Conservation (phyloP, 2,797 vertebrate genomes). For the Hylomyscus alleni region DNA sequence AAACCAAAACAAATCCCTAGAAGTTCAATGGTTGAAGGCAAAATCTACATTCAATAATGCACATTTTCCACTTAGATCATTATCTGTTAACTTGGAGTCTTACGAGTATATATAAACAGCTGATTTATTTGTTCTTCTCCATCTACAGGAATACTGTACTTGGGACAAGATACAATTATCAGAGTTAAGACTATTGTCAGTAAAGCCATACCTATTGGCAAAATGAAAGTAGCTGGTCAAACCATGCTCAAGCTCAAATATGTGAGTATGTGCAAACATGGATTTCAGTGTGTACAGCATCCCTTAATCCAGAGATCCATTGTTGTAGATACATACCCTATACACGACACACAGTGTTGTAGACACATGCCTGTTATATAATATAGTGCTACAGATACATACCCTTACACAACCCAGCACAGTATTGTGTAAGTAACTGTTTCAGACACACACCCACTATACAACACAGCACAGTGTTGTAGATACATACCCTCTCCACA, state of each 20-base stretch:
- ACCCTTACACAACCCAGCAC: background rate
- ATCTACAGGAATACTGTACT: background rate
- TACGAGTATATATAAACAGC: background rate
- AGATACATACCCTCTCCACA: background rate
- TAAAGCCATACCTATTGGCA: background rate
- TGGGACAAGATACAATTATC: background rate
- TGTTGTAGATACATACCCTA: background rate
- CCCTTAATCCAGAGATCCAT: too few relatives aligned
- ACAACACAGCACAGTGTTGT: background rate
- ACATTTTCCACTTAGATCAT: background rate
- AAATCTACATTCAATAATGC: slow-evolving; percentile 11
- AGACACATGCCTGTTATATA: background rate
- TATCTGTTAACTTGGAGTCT: background rate
- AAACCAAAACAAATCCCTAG: background rate
- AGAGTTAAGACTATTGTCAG: background rate
- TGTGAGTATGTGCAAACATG: background rate
- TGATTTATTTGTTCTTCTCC: background rate
- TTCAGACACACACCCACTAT: background rate
- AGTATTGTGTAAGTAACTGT: background rate
- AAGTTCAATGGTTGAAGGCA: slow-evolving; percentile 6
- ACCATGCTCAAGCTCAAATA: background rate
- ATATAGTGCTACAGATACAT: background rate
- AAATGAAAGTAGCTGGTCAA: slow-evolving; percentile 23
- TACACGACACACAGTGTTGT: background rate
- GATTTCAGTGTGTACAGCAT: background rate